phyloP scores from a whole-genome alignment of 2,888 invertebrate species.

The Prostheceraeus crozeri region DNA sequence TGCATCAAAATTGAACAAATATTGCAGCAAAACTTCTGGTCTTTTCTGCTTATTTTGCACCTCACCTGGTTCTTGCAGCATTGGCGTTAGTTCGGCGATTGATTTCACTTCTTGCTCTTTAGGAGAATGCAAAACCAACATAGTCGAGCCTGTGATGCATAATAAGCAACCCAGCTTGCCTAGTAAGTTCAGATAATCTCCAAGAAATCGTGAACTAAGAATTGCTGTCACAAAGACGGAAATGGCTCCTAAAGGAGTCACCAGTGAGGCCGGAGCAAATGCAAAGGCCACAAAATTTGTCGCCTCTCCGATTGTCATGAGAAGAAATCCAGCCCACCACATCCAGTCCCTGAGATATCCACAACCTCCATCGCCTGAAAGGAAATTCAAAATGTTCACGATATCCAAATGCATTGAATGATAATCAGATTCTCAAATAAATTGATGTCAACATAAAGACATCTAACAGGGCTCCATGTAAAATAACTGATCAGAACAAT shows the following conservation, averaged over 20 bases:
- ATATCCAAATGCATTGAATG: not conserved
- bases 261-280: conserved; percentile 89
- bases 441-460: too few relatives aligned
- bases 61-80: conserved; percentile 67
- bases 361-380: conserved; percentile 70
- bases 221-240: conserved; percentile 79
- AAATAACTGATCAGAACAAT: too few relatives aligned
- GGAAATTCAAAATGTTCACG: not conserved
- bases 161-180: conserved; percentile 87
- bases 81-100: conserved; percentile 67
- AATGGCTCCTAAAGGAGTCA: conserved; percentile 86
- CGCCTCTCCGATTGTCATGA: conserved; percentile 87
- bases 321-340: conserved; percentile 89
- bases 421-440: conserved; percentile 51
- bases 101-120: conserved; percentile 76
- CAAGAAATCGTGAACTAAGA: conserved; percentile 75
- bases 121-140: conserved; percentile 90
- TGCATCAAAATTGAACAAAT: too few relatives aligned
- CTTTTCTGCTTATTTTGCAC: too few relatives aligned
- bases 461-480: too few relatives aligned
- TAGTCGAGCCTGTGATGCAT: conserved; percentile 80
- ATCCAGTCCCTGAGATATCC: conserved; percentile 86
- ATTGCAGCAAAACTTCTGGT: too few relatives aligned
- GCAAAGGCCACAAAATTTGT: conserved; percentile 91
- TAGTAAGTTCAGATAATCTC: conserved; percentile 78